These are phyloP conservation scores for Prionchulus punctatus DNA, from an alignment of 2,888 invertebrate species.

Conservation along the genomic window DNA sequence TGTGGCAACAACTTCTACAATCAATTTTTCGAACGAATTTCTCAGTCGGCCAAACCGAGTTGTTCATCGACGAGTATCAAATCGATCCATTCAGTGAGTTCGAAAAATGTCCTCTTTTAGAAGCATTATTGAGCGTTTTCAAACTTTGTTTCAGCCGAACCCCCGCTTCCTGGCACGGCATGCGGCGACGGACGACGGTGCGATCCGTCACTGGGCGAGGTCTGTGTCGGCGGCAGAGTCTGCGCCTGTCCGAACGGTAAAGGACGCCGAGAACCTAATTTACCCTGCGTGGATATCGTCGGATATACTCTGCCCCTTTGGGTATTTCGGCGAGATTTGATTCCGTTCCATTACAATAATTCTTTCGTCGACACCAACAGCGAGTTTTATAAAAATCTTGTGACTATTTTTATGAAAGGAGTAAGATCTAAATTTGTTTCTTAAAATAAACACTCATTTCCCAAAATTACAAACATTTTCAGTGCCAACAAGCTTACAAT, in stretches of 20 bases:
- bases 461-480: not conserved
- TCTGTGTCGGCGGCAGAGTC: slow-evolving; percentile 25
- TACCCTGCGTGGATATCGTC: slow-evolving; percentile 19
- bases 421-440: not conserved
- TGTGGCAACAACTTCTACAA: slow-evolving; percentile 25
- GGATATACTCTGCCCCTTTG: slow-evolving; percentile 22
- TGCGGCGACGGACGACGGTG: slow-evolving; percentile 23
- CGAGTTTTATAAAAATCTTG: slow-evolving; percentile 18
- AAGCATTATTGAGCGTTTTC: not conserved
- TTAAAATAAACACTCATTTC: not conserved
- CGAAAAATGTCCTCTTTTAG: not conserved
- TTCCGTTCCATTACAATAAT: slow-evolving; percentile 23
- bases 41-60: slow-evolving; percentile 13
- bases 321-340: slow-evolving; percentile 22
- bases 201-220: slow-evolving; percentile 21
- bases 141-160: slow-evolving; percentile 6
- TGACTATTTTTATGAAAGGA: slow-evolving; percentile 6
- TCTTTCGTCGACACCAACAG: slow-evolving; percentile 22
- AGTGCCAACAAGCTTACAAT: slow-evolving; percentile 3
- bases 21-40: slow-evolving; percentile 18
- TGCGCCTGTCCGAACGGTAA: slow-evolving; percentile 28
- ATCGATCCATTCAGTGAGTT: slow-evolving; percentile 22
- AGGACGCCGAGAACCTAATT: slow-evolving; percentile 19
- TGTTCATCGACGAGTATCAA: slow-evolving; percentile 17
- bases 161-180: slow-evolving; percentile 15